These are phyloP conservation scores for Dreissena polymorpha DNA, from an alignment of 1,140 invertebrate species.

Conservation along the genomic window DNA sequence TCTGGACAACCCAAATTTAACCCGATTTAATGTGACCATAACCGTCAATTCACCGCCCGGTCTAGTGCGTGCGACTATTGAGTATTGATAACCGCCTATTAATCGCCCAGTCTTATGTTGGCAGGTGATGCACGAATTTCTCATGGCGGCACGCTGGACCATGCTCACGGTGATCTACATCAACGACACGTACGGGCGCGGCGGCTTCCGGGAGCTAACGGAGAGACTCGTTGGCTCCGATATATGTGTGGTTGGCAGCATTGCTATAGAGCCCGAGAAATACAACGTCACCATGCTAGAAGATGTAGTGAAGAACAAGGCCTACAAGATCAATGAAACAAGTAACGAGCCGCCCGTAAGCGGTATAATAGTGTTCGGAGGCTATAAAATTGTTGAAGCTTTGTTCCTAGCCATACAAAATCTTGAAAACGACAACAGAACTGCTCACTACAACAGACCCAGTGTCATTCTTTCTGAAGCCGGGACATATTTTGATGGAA, in stretches of 20 bases:
- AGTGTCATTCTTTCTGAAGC: slow-evolving; percentile 44
- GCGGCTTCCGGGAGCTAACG: slow-evolving; percentile 14
- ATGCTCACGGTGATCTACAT: slow-evolving; percentile 36
- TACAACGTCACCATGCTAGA: slow-evolving; percentile 9
- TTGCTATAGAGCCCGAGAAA: not conserved
- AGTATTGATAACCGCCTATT: too few relatives aligned
- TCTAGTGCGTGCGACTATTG: too few relatives aligned
- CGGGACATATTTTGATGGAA: slow-evolving; percentile 13
- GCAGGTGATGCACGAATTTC: slow-evolving; percentile 33
- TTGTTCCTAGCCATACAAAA: slow-evolving; percentile 6
- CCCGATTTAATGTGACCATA: too few relatives aligned
- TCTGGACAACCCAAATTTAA: too few relatives aligned
- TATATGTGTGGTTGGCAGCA: slow-evolving; percentile 23
- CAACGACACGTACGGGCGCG: slow-evolving; percentile 41
- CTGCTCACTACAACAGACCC: not conserved
- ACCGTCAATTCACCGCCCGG: too few relatives aligned
- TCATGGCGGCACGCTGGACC: slow-evolving; percentile 29
- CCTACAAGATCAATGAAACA: not conserved
- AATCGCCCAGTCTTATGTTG: too few relatives aligned
- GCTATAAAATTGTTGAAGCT: slow-evolving; percentile 6
- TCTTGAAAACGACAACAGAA: not conserved
- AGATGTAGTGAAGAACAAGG: slow-evolving; percentile 4
- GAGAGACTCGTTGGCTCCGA: not conserved
- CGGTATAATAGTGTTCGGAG: slow-evolving; percentile 45
- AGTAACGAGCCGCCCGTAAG: not conserved